Evolutionary conservation across 2,797 vertebrate species (phyloP).

Genomic region (Falco naumanni): DNA sequence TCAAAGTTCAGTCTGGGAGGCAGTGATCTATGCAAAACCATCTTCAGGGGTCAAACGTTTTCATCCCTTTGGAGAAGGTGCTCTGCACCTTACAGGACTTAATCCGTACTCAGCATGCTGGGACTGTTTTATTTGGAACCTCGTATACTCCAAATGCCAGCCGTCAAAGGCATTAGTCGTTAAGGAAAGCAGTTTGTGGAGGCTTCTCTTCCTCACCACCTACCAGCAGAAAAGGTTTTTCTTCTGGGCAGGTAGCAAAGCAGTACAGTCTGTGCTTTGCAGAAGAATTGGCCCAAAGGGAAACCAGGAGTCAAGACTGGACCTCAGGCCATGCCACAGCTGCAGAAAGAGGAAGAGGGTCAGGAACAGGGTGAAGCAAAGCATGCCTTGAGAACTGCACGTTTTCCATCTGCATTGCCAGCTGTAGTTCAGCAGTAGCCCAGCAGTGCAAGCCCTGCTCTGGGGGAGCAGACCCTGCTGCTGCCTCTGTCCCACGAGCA

Average conservation of each 20-base stretch:
- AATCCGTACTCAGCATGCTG: not conserved
- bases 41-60: not conserved
- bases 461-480: not conserved
- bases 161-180: not conserved
- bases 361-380: not conserved
- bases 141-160: not conserved
- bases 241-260: not conserved
- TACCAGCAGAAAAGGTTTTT: not conserved
- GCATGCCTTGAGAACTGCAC: not conserved
- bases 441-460: not conserved
- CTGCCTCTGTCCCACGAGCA: not conserved
- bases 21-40: not conserved
- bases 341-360: not conserved
- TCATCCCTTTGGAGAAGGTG: not conserved
- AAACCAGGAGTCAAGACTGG: not conserved
- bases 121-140: not conserved
- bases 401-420: not conserved
- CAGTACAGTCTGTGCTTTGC: rapidly evolving
- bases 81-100: not conserved
- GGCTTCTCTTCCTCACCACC: not conserved
- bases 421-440: not conserved
- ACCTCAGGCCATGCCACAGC: not conserved
- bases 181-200: not conserved
- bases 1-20: not conserved
- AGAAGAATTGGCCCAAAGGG: not conserved